phyloP scores from a whole-genome alignment of 2,888 invertebrate genomes.

The Tupiocoris notatus region DNA sequence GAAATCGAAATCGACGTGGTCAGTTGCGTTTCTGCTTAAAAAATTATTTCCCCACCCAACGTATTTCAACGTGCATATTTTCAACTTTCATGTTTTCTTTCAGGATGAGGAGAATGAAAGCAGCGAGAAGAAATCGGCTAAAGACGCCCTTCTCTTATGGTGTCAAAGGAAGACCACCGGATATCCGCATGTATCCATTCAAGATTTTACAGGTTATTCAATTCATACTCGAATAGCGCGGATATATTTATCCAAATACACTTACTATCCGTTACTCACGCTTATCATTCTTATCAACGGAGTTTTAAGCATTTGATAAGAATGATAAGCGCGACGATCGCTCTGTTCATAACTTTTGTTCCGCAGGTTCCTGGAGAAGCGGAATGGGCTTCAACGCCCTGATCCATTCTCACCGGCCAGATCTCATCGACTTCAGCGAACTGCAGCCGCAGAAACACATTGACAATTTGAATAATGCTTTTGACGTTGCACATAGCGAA shows the following conservation, averaged over 20 bases:
- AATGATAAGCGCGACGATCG: too few relatives aligned
- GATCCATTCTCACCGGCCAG: slow-evolving; percentile 96
- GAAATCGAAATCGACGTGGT: slow-evolving; percentile 97
- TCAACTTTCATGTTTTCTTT: too few relatives aligned
- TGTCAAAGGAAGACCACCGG: slow-evolving; percentile 97
- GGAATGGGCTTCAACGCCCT: slow-evolving; percentile 98
- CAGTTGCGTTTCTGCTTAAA: slow-evolving; percentile 54
- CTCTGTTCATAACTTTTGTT: too few relatives aligned
- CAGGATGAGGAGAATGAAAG: slow-evolving; percentile 94
- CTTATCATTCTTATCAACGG: too few relatives aligned
- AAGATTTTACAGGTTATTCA: slow-evolving; percentile 71
- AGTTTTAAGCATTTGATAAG: too few relatives aligned
- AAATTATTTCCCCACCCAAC: not conserved
- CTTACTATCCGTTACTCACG: too few relatives aligned
- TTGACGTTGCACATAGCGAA: slow-evolving; percentile 88
- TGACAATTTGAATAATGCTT: slow-evolving; percentile 96
- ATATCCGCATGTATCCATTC: slow-evolving; percentile 83
- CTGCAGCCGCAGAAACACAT: slow-evolving; percentile 81
- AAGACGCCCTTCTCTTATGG: slow-evolving; percentile 97
- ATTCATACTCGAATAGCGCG: too few relatives aligned
- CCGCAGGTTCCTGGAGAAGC: slow-evolving; percentile 83
- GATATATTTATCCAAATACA: too few relatives aligned
- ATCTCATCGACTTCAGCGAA: slow-evolving; percentile 83
- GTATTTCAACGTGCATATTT: too few relatives aligned
- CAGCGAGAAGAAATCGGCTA: slow-evolving; percentile 97